Conservation (phyloP, 2,888 invertebrate species). For the Stenchaetothrips biformis region DNA sequence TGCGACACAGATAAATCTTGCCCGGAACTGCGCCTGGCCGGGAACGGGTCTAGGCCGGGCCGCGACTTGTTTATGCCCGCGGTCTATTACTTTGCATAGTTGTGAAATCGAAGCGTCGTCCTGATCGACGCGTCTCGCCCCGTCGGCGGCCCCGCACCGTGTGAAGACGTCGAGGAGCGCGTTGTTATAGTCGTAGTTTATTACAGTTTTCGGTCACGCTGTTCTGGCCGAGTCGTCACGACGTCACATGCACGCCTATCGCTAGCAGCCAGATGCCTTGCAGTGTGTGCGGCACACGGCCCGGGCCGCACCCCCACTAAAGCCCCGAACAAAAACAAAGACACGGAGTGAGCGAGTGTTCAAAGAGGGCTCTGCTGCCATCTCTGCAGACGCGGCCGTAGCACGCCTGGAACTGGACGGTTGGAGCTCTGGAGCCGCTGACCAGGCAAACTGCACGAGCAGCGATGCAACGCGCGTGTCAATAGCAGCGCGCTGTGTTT, state of each 20-base stretch:
- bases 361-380: no score
- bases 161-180: neutral
- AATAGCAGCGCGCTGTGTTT: no score
- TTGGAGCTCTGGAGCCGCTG: no score
- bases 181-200: neutral
- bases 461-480: no score
- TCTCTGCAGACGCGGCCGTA: no score
- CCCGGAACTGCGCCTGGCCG: neutral
- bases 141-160: neutral
- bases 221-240: neutral
- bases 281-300: no score
- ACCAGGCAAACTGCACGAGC: no score
- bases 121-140: neutral
- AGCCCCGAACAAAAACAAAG: no score
- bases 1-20: constrained; percentile 4
- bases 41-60: neutral
- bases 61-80: constrained; percentile 4
- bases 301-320: no score
- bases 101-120: neutral
- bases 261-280: neutral
- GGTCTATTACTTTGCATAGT: constrained; percentile 12
- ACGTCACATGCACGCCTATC: neutral
- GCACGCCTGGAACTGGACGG: no score
- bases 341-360: no score
- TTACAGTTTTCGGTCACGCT: neutral